phyloP scores from a whole-genome alignment of 2,113 vertebrate species.

The Hepsetus odoe region DNA sequence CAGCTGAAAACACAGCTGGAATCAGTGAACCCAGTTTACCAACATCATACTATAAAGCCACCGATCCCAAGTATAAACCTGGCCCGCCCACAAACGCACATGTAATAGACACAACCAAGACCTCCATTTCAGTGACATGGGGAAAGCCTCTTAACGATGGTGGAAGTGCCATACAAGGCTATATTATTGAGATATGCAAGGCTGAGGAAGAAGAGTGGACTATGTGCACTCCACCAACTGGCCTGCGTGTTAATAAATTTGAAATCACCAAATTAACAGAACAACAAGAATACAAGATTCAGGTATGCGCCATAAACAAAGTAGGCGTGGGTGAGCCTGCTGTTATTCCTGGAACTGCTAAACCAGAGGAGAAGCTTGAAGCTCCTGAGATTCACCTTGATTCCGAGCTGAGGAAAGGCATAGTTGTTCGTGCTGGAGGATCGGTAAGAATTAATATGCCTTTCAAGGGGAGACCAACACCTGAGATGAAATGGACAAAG shows the following conservation, averaged over 20 bases:
- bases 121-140: slow-evolving; percentile 81
- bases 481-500: slow-evolving; percentile 91
- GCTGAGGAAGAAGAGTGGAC: slow-evolving; percentile 88
- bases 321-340: slow-evolving; percentile 84
- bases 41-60: slow-evolving; percentile 84
- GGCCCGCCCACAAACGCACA: slow-evolving; percentile 83
- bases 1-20: slow-evolving; percentile 89
- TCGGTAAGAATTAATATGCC: slow-evolving; percentile 91
- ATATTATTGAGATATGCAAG: slow-evolving; percentile 85
- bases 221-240: slow-evolving; percentile 84
- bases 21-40: slow-evolving; percentile 82
- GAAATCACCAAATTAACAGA: slow-evolving; percentile 85
- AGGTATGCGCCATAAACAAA: slow-evolving; percentile 87
- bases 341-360: slow-evolving; percentile 81
- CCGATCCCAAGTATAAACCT: slow-evolving; percentile 86
- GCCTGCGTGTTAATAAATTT: slow-evolving; percentile 80
- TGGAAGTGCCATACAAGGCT: slow-evolving; percentile 84
- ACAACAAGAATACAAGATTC: slow-evolving; percentile 85
- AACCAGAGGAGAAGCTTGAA: slow-evolving; percentile 91
- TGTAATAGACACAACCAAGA: slow-evolving; percentile 82
- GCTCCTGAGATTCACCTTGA: slow-evolving; percentile 86
- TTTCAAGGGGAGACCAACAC: slow-evolving; percentile 91
- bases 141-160: slow-evolving; percentile 88
- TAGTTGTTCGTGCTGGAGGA: slow-evolving; percentile 88
- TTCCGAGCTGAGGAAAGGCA: slow-evolving; percentile 92